These are phyloP conservation scores for Nymphalis urticae DNA, from an alignment of 2,888 invertebrate genomes.

Conservation along the genomic window DNA sequence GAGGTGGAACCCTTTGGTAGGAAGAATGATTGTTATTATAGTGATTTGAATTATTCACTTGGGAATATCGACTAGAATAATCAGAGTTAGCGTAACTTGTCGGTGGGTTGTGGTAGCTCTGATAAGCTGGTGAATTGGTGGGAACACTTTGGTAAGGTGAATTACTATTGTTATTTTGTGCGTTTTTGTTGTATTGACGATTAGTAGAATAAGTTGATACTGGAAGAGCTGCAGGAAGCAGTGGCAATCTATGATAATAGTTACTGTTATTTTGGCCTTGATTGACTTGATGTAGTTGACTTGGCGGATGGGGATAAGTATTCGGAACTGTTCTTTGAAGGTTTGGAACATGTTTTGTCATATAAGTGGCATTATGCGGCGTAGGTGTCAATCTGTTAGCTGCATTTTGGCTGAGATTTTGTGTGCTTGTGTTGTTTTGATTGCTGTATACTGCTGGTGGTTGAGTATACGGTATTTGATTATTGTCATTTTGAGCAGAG, in stretches of 20 bases:
- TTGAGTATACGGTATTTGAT: slow-evolving; percentile 69
- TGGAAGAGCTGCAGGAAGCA: slow-evolving; percentile 48
- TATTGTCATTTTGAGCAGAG: slow-evolving; percentile 56
- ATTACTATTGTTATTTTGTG: slow-evolving; percentile 50
- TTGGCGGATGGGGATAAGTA: slow-evolving; percentile 66
- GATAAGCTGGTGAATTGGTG: slow-evolving; percentile 72
- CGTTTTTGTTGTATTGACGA: slow-evolving; percentile 57
- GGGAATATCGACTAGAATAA: slow-evolving; percentile 78
- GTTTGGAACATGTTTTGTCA: slow-evolving; percentile 59
- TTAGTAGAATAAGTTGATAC: slow-evolving; percentile 55
- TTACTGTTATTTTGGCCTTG: slow-evolving; percentile 63
- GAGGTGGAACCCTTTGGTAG: slow-evolving; percentile 83
- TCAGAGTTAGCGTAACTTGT: slow-evolving; percentile 72
- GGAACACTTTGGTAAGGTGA: slow-evolving; percentile 77
- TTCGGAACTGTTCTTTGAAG: slow-evolving; percentile 65
- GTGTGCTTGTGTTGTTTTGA: slow-evolving; percentile 66
- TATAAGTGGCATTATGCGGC: slow-evolving; percentile 58
- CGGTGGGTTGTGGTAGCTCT: slow-evolving; percentile 78
- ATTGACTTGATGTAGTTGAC: slow-evolving; percentile 60
- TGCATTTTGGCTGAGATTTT: slow-evolving; percentile 70
- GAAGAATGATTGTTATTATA: slow-evolving; percentile 66
- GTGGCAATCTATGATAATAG: slow-evolving; percentile 71
- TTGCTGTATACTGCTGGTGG: slow-evolving; percentile 64
- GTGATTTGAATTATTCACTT: slow-evolving; percentile 62
- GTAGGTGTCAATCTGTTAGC: slow-evolving; percentile 70